Evolutionary conservation across 2,113 vertebrate species (phyloP), one percentile per base, ranked within the genome.

Genomic region (Dendropsophus ebraccatus): DNA sequence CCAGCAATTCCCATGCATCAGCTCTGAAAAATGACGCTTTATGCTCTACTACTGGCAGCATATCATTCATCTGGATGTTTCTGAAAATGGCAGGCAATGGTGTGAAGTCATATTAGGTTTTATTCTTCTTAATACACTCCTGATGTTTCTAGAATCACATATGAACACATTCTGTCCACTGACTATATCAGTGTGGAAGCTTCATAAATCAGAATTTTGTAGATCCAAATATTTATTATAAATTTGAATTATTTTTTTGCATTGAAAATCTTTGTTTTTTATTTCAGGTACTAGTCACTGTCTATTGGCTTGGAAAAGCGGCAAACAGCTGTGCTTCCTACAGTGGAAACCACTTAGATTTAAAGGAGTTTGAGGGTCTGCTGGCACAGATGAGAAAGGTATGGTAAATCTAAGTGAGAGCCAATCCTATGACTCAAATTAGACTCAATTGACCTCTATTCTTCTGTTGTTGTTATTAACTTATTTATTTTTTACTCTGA

Each of bases 341-440:
- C 73, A 98, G 92, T 50, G 98, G 98, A 89, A 96, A 96, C 25
- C 96, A 97, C 0, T 94, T 99, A 93, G 96, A 98, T 92, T 94
- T 99, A 91, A 97, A 96, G 88, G 96, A 97, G 90, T 99, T 99
- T 78, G 96, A 99, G 91, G 96, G 95, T 84, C 93, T 99, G 91
- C 92, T 99, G 92, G 95, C 95, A 92, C 97, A 97, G 92, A 97
- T 99, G 96, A 94, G 95, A 96, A 99, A 98, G 97, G 97, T 99
- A 94, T 87, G 67, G 65, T 69, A 70, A 37, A 37, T 35, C 16
- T 1, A 67, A 67, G 65, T 37, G 35, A 41, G 35, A 4, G 32
- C 67, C 67, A 70, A 23, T 70, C 67, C 67, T 41, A 70, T 41
- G 19, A 23, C 8, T 41, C 23, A 70, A 37, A 41, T 70, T 8